Base-by-base conservation (phyloP, 2,797 vertebrate genomes). In the Tapirus indicus region DNA sequence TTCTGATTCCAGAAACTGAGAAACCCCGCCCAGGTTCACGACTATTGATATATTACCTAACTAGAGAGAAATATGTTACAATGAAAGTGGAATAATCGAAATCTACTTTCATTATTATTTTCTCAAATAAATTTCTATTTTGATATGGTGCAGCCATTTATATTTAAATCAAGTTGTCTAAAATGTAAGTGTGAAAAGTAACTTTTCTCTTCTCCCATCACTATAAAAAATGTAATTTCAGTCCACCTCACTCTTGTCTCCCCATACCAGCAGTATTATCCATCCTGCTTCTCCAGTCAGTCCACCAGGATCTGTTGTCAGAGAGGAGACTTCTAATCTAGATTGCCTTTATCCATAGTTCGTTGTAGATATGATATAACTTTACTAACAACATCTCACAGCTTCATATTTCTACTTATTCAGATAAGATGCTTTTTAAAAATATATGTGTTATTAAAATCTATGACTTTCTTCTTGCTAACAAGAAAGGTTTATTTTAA, bases 121-220 rank as follows among this genome's bases (percentile, higher is more conserved):
- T 32, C 56, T 41, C 86, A 95, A 86, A 66, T 64, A 12, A 10
- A 5, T 92, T 86, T 96, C 94, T 68, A 97, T 96, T 97, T 98
- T 96, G 88, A 90, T 94, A 84, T 78, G 84, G 89, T 94, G 89
- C 82, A 91, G 75, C 85, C 97, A 98, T 98, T 98, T 98, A 97
- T 98, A 98, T 98, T 98, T 98, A 98, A 98, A 98, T 98, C 71
- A 98, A 98, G 96, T 94, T 85, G 97, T 97, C 97, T 97, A 89
- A 98, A 98, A 90, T 92, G 96, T 6, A 91, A 97, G 80, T 66
- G 84, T 94, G 75, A 95, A 97, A 64, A 95, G 92, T 91, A 92
- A 86, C 54, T 18, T 1, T 2, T 54, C 77, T 27, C 66, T 66
- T n/a, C 14, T 72, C 88, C 79, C 78, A 88, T 92, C 49, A 69